Evolutionary conservation across 2,797 vertebrate species (phyloP), one percentile per base, ranked within the genome.

Genomic region (Enteromius unitaeniatus): DNA sequence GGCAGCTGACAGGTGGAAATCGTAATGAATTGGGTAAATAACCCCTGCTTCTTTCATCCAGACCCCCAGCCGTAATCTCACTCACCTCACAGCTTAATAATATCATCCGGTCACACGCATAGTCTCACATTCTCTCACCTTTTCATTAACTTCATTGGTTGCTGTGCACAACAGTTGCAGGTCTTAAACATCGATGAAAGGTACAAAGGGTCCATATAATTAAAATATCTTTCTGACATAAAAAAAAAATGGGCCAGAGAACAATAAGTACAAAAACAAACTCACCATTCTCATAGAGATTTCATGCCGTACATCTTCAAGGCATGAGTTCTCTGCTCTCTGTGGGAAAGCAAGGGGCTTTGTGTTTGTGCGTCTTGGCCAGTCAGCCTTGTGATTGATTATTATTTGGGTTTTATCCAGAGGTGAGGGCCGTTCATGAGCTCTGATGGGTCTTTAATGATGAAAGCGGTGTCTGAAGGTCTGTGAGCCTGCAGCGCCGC

Each of bases 301-400:
- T 40, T 75, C 62, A 23, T 47, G 69, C 49, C 69, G 26, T 42
- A 49, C 26, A 80, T 11, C 23, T 47, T 55, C 45, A 83, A 75
- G 58, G 45, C 70, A 76, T 4, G 15, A 34, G 31, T 78, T 83
- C 21, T 37, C 37, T 40, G 19, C 62, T 84, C n/a, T 67, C 60
- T 45, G 6, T 3, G 28, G 45, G 86, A 40, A 78, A 64, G 81
- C 49, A 76, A n/a, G 45, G 49, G 76, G 68, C 84, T 86, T 84
- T 83, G 60, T 79, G 49, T 78, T 78, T 72, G 82, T 85, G 81
- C 86, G 86, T 87, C 81, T 90, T 89, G 88, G 86, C 85, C 7
- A 3, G 85, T 84, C 88, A 81, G 72, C 67, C 74, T 81, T 37
- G 84, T 90, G 91, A 92, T 88, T 90, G 90, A 93, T 93, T 89